Evolutionary conservation across 2,797 vertebrate species (phyloP), one percentile per base, ranked within the genome.

Genomic region (Macropus fuliginosus): DNA sequence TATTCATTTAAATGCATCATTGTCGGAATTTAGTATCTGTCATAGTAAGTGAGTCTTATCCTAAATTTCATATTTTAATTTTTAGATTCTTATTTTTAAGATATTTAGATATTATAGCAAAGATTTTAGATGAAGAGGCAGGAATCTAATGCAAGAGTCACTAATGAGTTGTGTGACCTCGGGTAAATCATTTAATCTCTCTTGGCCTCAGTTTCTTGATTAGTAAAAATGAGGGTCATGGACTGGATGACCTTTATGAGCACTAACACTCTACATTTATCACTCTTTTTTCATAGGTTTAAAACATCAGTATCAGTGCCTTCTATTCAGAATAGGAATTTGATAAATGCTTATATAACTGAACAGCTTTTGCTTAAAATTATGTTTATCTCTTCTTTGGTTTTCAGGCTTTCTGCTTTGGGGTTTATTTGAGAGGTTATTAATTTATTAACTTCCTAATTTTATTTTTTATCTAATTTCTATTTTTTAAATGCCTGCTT

Each of bases 41-140:
- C 94, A 96, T 90, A 81, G 90, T 97, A 92, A 96, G 94, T 97
- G 93, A 97, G 96, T 96, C 52, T 74, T 94, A 87, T 40, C 96
- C 52, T 96, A 16, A 4, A 0, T 90, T 94, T 97, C 91, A 46
- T 89, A 91, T 93, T 91, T 52, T 62, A 91, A 94, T 50, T 74
- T 81, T 62, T 28, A n/a, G 34, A 87, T 89, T 55, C 55, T 93
- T 94, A 92, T 54, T 96, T 94, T 93, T 90, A 66, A 27, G 40
- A 34, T 18, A 56, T 52, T 34, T 21, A 95, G 40, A 81, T 54
- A 14, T 54, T 52, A 40, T 14, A 54, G 89, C 10, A 52, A 90
- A 55, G 54, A 9, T 9, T 31, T 89, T 40, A 52, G 87, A 40
- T 34, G 3, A 55, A 24, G 52, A 91, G 52, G 4, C 90, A 91